phyloP scores from a whole-genome alignment of 2,113 vertebrate genomes.

The Mesoclemmys tuberculata region DNA sequence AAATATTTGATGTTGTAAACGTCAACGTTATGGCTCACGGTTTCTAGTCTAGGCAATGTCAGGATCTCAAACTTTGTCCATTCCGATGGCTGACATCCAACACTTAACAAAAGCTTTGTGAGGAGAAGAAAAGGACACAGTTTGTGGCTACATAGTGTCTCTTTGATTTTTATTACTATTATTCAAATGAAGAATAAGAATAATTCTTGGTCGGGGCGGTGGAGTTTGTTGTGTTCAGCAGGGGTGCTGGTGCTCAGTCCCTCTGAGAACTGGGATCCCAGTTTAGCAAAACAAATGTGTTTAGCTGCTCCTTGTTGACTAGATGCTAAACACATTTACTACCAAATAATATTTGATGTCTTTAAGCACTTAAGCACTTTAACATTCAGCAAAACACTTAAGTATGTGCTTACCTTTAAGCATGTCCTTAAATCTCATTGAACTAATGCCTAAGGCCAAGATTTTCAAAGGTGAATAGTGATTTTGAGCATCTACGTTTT shows the following conservation, averaged over 20 bases:
- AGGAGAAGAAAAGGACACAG: neutral
- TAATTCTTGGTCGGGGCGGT: neutral
- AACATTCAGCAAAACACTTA: neutral
- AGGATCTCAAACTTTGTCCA: neutral
- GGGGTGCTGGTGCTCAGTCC: neutral
- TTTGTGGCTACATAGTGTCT: neutral
- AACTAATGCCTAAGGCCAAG: neutral
- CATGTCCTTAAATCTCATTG: neutral
- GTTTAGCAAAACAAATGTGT: rapidly evolving
- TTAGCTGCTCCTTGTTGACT: neutral
- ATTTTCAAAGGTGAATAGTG: neutral
- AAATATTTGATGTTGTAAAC: no score
- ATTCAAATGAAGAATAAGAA: neutral
- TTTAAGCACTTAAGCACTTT: no score
- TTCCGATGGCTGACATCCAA: neutral
- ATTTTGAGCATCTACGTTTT: neutral
- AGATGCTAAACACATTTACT: neutral
- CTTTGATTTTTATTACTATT: neutral
- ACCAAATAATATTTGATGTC: rapidly evolving
- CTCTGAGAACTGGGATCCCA: neutral
- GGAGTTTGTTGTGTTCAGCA: neutral
- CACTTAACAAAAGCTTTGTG: neutral
- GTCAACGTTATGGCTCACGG: neutral
- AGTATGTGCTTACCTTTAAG: neutral
- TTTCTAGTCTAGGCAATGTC: rapidly evolving